phyloP scores from a whole-genome alignment of 1,140 invertebrate species.

The Lamellibrachia luymesi region DNA sequence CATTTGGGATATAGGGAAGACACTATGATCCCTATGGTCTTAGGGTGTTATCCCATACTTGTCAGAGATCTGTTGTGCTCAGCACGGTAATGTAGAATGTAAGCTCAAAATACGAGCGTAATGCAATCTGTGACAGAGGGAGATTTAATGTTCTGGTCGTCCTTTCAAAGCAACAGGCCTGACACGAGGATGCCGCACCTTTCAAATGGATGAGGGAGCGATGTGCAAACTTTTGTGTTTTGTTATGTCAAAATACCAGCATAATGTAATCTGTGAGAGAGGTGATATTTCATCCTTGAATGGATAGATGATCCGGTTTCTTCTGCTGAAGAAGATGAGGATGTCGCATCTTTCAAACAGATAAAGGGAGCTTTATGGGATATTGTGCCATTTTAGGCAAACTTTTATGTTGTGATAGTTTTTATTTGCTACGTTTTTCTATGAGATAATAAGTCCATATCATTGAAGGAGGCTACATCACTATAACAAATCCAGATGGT shows the following conservation, averaged over 20 bases:
- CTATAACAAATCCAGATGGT: too few relatives aligned
- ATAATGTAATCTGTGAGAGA: too few relatives aligned
- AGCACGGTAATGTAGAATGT: not conserved
- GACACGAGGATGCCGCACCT: not conserved
- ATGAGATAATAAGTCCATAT: not conserved
- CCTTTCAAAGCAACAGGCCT: not conserved
- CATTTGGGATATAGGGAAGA: not conserved
- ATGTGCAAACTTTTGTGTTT: not conserved
- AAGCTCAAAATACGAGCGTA: not conserved
- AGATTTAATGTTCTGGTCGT: not conserved
- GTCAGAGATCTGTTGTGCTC: too few relatives aligned
- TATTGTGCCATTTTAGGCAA: not conserved
- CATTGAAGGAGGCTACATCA: not conserved
- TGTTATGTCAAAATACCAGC: too few relatives aligned
- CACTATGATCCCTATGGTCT: not conserved
- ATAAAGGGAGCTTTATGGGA: not conserved
- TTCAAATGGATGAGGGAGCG: not conserved
- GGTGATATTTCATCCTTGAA: too few relatives aligned
- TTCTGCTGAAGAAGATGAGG: too few relatives aligned
- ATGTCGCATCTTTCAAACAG: not conserved
- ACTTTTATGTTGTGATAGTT: not conserved
- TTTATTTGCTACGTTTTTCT: not conserved
- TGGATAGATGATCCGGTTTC: too few relatives aligned
- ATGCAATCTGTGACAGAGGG: not conserved
- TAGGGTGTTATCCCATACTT: not conserved